These are phyloP conservation scores for Brotula barbata DNA, from an alignment of 2,797 vertebrate species.

Conservation along the genomic window DNA sequence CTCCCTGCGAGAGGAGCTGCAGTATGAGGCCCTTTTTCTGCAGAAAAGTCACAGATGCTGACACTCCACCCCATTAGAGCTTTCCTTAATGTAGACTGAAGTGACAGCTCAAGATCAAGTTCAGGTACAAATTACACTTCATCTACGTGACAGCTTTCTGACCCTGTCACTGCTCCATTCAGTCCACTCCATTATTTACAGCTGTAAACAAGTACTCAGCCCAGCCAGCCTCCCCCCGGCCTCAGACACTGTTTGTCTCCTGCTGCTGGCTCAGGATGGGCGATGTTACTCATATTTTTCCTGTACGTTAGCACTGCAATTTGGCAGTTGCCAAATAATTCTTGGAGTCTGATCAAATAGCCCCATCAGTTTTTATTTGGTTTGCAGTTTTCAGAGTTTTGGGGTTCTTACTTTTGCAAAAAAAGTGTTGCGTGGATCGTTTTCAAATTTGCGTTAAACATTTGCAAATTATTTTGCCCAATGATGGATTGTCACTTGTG, in stretches of 20 bases:
- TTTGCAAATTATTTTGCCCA: too few species aligned
- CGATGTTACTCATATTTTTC: slow-evolving; percentile 4
- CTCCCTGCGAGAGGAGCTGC: slow-evolving; percentile 37
- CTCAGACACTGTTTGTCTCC: slow-evolving; percentile 9
- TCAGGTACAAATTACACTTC: slow-evolving; percentile 49
- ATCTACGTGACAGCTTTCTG: slow-evolving; percentile 51
- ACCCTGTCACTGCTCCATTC: slow-evolving; percentile 43
- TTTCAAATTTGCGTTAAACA: too few species aligned
- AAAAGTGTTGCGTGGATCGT: too few species aligned
- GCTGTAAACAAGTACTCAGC: slow-evolving; percentile 47
- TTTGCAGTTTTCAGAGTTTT: too few species aligned
- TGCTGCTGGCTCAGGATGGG: slow-evolving; percentile 2
- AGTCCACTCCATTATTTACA: slow-evolving; percentile 55
- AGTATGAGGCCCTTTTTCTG: slow-evolving; percentile 30
- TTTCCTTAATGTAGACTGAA: slow-evolving; percentile 44
- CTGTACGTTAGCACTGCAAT: neutral
- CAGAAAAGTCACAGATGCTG: slow-evolving; percentile 41
- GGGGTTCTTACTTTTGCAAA: too few species aligned
- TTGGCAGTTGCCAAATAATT: too few species aligned
- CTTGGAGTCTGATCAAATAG: too few species aligned
- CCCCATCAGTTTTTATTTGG: too few species aligned
- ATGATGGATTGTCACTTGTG: too few species aligned
- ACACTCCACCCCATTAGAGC: slow-evolving; percentile 44
- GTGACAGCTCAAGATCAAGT: slow-evolving; percentile 59
- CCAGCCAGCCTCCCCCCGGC: slow-evolving; percentile 3